A percentile compares a stretch with the other conserved stretches of the same genome.
These are phyloP conservation scores for Falco peregrinus DNA, from an alignment of 2,797 vertebrate species.

Conservation along the genomic window DNA sequence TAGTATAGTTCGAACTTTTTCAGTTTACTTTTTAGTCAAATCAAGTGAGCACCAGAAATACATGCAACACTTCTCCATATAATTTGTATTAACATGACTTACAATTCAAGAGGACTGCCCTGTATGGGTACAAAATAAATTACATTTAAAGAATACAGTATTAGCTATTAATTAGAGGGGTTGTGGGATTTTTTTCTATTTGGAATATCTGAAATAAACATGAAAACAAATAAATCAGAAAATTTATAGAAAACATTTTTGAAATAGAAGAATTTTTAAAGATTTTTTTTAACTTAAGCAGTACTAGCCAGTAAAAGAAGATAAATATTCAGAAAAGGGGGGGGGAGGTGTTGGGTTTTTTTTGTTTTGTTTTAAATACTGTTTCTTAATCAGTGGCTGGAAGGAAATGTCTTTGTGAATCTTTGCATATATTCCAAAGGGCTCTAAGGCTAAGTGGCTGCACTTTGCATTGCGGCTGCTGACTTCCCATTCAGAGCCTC, in stretches of 20 bases:
- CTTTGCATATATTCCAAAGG: constrained; percentile 55
- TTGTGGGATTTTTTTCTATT: neutral
- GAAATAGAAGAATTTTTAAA: neutral
- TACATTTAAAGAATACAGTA: neutral
- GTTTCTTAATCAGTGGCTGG: constrained; percentile 55
- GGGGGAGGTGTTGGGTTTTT: neutral
- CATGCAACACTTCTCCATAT: neutral
- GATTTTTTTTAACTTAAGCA: neutral
- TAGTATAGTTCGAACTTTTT: neutral
- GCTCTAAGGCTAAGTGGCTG: constrained; percentile 55
- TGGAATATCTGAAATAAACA: neutral
- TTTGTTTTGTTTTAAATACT: neutral
- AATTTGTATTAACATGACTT: neutral
- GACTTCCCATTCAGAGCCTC: constrained; percentile 72
- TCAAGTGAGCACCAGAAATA: neutral
- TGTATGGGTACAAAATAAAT: neutral
- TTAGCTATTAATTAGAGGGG: neutral
- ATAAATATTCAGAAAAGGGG: neutral
- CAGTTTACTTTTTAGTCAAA: neutral
- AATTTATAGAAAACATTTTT: neutral
- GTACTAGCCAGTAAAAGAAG: neutral
- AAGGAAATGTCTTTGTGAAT: constrained; percentile 69
- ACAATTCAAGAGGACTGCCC: neutral
- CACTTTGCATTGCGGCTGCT: constrained; percentile 51
- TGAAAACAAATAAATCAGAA: neutral